Evolutionary conservation across 2,797 vertebrate genomes (phyloP).

Genomic region (Melanotaenia pygmaea): DNA sequence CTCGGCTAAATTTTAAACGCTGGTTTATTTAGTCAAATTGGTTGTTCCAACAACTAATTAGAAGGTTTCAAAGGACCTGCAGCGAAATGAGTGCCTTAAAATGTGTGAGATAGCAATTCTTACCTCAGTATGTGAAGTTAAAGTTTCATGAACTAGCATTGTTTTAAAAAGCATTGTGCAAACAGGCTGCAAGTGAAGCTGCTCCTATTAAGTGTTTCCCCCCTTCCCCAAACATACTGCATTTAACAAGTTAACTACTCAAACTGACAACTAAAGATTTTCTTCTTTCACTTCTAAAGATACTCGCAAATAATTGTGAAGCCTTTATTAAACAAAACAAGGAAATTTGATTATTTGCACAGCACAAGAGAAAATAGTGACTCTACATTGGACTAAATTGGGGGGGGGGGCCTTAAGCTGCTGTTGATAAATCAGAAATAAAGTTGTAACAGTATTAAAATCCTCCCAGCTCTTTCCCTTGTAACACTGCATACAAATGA

Average conservation of each 20-base stretch:
- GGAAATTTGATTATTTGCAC: neutral
- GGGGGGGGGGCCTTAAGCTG: neutral
- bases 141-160: neutral
- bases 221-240: too few relatives aligned
- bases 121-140: neutral
- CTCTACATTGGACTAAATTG: neutral
- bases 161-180: neutral
- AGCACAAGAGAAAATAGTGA: neutral
- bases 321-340: neutral
- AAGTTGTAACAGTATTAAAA: neutral
- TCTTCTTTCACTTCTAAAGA: neutral
- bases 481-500: slow-evolving; percentile 20
- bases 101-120: slow-evolving; percentile 1
- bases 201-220: neutral
- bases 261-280: neutral
- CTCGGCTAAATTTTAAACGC: slow-evolving; percentile 19
- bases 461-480: slow-evolving; percentile 9
- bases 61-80: neutral
- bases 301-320: neutral
- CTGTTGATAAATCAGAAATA: neutral
- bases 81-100: neutral
- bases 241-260: neutral
- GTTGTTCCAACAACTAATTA: neutral
- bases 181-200: neutral
- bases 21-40: neutral